Conservation (phyloP, 2,888 invertebrate genomes). For the Globia sparganii region DNA sequence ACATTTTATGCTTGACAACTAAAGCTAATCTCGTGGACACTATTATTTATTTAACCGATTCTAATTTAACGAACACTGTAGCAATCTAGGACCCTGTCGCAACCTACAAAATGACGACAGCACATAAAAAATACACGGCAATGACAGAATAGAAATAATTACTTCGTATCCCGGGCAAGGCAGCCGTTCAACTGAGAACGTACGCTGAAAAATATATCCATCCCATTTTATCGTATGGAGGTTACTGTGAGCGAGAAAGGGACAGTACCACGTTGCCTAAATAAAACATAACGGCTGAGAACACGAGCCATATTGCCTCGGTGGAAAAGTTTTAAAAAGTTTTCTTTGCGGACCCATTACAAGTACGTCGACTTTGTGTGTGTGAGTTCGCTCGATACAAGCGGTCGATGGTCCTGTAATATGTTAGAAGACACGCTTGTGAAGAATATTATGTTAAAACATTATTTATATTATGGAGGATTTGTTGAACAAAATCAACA, state of each 20-base stretch:
- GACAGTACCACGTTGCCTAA: slow-evolving; percentile 86
- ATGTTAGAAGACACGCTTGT: slow-evolving; percentile 65
- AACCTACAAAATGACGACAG: slow-evolving; percentile 79
- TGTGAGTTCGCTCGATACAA: slow-evolving; percentile 84
- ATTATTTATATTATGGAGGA: slow-evolving; percentile 2
- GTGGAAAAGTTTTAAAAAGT: slow-evolving; percentile 91
- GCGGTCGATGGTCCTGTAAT: slow-evolving; percentile 83
- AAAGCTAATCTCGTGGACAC: slow-evolving; percentile 43
- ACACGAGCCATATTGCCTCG: slow-evolving; percentile 91
- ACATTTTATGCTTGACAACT: slow-evolving; percentile 20
- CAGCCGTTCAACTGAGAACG: slow-evolving; percentile 77
- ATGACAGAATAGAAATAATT: slow-evolving; percentile 91
- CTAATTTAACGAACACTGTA: slow-evolving; percentile 63
- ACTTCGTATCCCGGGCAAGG: slow-evolving; percentile 90
- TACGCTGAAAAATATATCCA: slow-evolving; percentile 75
- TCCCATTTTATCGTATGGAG: slow-evolving; percentile 74
- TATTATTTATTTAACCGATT: slow-evolving; percentile 60
- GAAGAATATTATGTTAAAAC: slow-evolving; percentile 46
- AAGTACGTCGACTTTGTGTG: slow-evolving; percentile 85
- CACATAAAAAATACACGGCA: slow-evolving; percentile 89
- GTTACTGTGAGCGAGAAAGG: slow-evolving; percentile 75
- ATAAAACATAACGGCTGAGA: slow-evolving; percentile 90
- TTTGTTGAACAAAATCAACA: slow-evolving; percentile 34
- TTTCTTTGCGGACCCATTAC: slow-evolving; percentile 91
- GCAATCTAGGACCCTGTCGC: slow-evolving; percentile 66